Conservation (phyloP, 1,140 invertebrate species). For the Popillia japonica region DNA sequence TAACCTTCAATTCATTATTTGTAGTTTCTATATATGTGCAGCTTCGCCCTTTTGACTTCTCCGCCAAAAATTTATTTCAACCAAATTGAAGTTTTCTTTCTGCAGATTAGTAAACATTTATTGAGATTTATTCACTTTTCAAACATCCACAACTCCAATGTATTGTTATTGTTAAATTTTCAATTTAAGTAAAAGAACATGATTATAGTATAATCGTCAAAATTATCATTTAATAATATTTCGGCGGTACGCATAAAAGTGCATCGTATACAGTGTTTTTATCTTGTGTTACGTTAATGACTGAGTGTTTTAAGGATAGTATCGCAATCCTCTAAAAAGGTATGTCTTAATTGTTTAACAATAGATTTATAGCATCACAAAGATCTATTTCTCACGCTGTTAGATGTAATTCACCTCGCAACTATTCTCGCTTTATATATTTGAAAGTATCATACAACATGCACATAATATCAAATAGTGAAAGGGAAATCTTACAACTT, state of each 20-base stretch:
- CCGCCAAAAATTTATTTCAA: background rate
- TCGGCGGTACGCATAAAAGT: constrained; percentile 8
- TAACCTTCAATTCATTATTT: background rate
- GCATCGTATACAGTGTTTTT: background rate
- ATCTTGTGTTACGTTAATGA: constrained; percentile 29
- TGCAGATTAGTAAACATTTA: background rate
- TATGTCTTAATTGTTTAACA: constrained; percentile 1
- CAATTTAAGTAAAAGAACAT: background rate
- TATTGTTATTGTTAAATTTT: no score
- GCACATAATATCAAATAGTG: constrained; percentile 28
- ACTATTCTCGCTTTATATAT: background rate
- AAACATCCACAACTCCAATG: no score
- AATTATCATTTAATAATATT: background rate
- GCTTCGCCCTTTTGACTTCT: background rate
- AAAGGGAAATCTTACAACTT: constrained; percentile 23
- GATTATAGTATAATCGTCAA: no score
- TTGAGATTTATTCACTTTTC: background rate
- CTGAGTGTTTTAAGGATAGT: constrained; percentile 23
- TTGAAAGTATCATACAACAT: constrained; percentile 17
- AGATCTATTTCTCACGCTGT: constrained; percentile 7
- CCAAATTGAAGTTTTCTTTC: background rate
- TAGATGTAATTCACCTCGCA: background rate
- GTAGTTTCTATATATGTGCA: background rate
- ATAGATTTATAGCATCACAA: constrained; percentile 17
- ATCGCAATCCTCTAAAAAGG: constrained; percentile 19